Base-by-base conservation (phyloP, 2,113 vertebrate species). In the Mixornis gularis region DNA sequence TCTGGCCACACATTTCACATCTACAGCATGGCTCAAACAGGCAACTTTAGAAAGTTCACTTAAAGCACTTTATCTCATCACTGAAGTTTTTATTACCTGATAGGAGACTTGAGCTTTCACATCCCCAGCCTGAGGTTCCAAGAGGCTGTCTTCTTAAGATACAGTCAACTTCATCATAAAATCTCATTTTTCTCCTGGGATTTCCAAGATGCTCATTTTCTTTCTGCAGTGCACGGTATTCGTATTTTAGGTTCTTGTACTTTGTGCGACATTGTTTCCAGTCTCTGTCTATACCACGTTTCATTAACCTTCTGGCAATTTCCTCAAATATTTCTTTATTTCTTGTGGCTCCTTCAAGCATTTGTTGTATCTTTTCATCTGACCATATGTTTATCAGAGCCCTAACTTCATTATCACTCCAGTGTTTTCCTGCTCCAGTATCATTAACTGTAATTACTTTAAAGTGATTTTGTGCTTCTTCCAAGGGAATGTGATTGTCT, bases 231-330 rank as follows among this genome's bases (percentile, higher is more conserved):
- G 98, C 97, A 1, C 98, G 97, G 89, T 99, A 98, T 71, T 99
- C 97, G 12, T 98, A 99, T 97, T 99, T 99, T 66, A 99, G 97
- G 95, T 98, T 99, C 93, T 98, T 99, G 96, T 98, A 98, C 93
- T 99, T 99, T 13, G 98, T 98, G 73, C 97, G 97, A 81, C 98
- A 99, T 84, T 99, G 98, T 87, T 99, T 99, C 98, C 98, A 98
- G 97, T 99, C 98, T 22, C 98, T 98, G 18, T 99, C 98, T 40
- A 98, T 98, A 66, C 98, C 98, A 62, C 98, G 96, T 87, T 98
- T 97, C 97, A 97, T 96, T 72, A 98, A 71, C 90, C 97, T 97
- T 93, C 97, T 98, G 65, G 98, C 98, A 93, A 98, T 98, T 97
- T 98, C 98, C 92, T 98, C 97, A 76, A 98, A 98, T 90, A 99